Evolutionary conservation across 2,888 invertebrate species (phyloP).

Genomic region (Beris morrisii): DNA sequence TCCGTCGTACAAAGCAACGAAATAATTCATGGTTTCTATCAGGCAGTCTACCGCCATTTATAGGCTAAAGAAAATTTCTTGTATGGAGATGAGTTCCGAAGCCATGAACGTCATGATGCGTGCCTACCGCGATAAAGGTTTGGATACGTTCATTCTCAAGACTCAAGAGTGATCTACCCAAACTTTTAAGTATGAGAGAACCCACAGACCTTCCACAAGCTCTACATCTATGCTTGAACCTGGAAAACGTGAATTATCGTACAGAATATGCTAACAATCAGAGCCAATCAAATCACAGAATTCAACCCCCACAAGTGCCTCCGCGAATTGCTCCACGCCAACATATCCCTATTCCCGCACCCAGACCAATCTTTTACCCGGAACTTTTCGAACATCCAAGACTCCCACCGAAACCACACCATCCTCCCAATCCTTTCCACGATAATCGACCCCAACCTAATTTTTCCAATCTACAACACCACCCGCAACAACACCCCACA

Average conservation of each 20-base stretch:
- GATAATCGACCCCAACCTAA: too few relatives aligned
- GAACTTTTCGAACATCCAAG: too few relatives aligned
- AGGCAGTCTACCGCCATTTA: slow-evolving; percentile 25
- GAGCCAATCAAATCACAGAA: neutral
- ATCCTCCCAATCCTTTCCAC: too few relatives aligned
- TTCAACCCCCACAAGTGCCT: neutral
- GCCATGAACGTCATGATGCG: neutral
- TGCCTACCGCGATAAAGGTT: slow-evolving; percentile 24
- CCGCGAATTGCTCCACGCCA: neutral
- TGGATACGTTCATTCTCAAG: slow-evolving; percentile 32
- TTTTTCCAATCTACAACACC: neutral
- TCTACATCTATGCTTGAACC: slow-evolving; percentile 7
- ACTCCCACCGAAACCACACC: too few relatives aligned
- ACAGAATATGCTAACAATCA: neutral
- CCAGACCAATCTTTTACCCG: neutral
- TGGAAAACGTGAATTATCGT: neutral
- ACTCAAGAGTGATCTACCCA: slow-evolving; percentile 19
- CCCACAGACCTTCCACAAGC: slow-evolving; percentile 26
- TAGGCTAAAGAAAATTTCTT: slow-evolving; percentile 21
- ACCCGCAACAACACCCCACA: neutral
- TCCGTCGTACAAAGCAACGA: neutral
- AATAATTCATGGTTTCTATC: slow-evolving; percentile 29
- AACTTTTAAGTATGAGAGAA: slow-evolving; percentile 27
- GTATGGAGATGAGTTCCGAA: slow-evolving; percentile 24
- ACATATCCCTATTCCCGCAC: neutral